Conservation (phyloP, 2,113 vertebrate species). For the Triplophysa rosa region DNA sequence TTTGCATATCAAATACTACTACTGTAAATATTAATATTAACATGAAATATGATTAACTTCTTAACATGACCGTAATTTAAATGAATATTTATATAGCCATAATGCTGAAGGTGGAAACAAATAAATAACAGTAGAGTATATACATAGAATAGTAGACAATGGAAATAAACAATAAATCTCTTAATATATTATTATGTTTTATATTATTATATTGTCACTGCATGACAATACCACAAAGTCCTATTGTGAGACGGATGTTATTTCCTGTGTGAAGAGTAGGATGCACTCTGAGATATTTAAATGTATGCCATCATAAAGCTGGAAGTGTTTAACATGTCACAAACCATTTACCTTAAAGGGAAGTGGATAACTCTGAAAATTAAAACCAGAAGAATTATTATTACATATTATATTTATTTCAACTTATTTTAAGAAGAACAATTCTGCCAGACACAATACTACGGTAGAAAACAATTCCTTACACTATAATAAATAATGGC, state of each 20-base stretch:
- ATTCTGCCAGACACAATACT: not conserved
- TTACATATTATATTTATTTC: not conserved
- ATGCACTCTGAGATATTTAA: slow-evolving; percentile 2
- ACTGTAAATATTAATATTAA: not conserved
- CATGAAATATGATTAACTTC: not conserved
- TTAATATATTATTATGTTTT: not conserved
- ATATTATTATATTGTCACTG: not conserved
- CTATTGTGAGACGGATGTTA: not conserved
- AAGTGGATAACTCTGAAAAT: not conserved
- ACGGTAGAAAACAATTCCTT: not conserved
- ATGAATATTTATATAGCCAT: too few species aligned
- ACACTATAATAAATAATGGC: not conserved
- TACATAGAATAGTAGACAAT: not conserved
- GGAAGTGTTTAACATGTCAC: not conserved
- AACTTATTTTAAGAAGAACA: not conserved
- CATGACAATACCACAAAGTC: not conserved
- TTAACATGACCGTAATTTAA: too few species aligned
- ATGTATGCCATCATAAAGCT: not conserved
- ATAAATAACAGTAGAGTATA: too few species aligned
- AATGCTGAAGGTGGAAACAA: too few species aligned
- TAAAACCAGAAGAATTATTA: not conserved
- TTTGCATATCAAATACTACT: too few species aligned
- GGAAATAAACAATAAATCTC: not conserved
- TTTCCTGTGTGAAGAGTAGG: slow-evolving; percentile 23
- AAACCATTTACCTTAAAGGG: not conserved